Evolutionary conservation across 1,140 invertebrate species (phyloP).

Genomic region (Spodoptera litura): DNA sequence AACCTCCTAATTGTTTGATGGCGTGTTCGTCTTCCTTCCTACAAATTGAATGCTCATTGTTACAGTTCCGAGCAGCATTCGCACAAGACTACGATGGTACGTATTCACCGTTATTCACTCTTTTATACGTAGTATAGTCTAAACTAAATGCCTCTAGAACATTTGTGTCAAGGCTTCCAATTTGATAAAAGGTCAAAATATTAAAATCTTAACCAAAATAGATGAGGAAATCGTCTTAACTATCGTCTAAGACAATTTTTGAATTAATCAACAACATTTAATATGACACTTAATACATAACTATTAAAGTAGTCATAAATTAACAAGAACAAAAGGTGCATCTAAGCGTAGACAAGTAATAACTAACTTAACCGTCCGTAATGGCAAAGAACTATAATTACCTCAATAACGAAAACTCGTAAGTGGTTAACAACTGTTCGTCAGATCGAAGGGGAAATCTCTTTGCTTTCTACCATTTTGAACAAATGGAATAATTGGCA

Average conservation of each 20-base stretch:
- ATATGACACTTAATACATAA: too few relatives aligned
- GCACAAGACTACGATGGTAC: conserved; percentile 78
- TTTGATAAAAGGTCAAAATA: conserved; percentile 1
- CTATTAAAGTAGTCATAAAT: too few relatives aligned
- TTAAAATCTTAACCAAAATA: too few relatives aligned
- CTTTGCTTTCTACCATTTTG: conserved; percentile 18
- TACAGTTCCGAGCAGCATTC: conserved; percentile 71
- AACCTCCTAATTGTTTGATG: conserved; percentile 55
- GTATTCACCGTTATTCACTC: conserved; percentile 47
- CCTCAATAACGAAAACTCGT: conserved; percentile 1
- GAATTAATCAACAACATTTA: too few relatives aligned
- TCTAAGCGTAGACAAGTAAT: neutral
- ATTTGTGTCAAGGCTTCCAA: conserved; percentile 21
- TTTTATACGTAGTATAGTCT: conserved; percentile 10
- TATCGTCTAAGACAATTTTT: too few relatives aligned
- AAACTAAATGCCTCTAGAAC: conserved; percentile 10
- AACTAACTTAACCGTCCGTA: neutral
- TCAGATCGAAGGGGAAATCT: conserved; percentile 14
- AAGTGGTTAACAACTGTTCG: neutral
- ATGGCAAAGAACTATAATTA: neutral
- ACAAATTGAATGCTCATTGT: conserved; percentile 75
- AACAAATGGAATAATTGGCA: too few relatives aligned
- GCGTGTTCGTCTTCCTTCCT: conserved; percentile 53
- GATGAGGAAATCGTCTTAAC: too few relatives aligned
- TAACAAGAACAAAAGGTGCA: too few relatives aligned